Evolutionary conservation across 2,888 invertebrate species (phyloP), one percentile per base, ranked within the genome.

Genomic region (Calameuta idolon): DNA sequence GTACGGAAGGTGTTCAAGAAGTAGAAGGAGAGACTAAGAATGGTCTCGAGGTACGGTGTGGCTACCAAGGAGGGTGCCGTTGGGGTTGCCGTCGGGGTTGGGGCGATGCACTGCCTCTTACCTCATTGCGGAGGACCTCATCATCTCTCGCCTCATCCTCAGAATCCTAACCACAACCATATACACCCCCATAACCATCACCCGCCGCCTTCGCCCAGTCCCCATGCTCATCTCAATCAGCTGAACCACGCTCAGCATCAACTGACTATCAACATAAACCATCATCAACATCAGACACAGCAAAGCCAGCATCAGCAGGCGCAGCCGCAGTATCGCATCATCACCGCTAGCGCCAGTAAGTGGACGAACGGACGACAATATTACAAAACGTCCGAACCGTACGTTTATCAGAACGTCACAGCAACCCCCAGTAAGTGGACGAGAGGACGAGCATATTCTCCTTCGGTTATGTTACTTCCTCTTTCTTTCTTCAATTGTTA

Each of bases 31-130:
- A 34, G 34, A 1, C 23, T 30, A 79, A 83, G 79, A 80, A 90
- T 90, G 90, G 90, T 90, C 83, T 90, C 90, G 83, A 86, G 90
- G 81, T 90, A 89, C 84, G 89, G 89, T 83, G 87, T 90, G 82
- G 71, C 71, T 12, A 86, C 87, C 79, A 90, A 90, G 87, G 90
- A 90, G 84, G 89, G 89, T 85, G 85, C 89, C 78, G 88, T 90
- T 81, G 89, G 89, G 82, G 89, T 90, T 77, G 88, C 90, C 81
- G 88, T 89, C 37, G 87, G 89, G 81, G 87, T 89, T 80, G 90
- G 87, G 75, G 86, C 88, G 75, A 88, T 89, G 88, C 89, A 89
- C 81, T 85, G 82, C 79, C 81, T 88, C 73, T 78, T 88, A 79
- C 87, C 87, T 76, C 88, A 87, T 79, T 88, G 87, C 80, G 87